A percentile compares a stretch with the other conserved stretches of the same genome.
Evolutionary conservation across 2,113 vertebrate genomes (phyloP).

Genomic region (Rousettus leschenaultii): DNA sequence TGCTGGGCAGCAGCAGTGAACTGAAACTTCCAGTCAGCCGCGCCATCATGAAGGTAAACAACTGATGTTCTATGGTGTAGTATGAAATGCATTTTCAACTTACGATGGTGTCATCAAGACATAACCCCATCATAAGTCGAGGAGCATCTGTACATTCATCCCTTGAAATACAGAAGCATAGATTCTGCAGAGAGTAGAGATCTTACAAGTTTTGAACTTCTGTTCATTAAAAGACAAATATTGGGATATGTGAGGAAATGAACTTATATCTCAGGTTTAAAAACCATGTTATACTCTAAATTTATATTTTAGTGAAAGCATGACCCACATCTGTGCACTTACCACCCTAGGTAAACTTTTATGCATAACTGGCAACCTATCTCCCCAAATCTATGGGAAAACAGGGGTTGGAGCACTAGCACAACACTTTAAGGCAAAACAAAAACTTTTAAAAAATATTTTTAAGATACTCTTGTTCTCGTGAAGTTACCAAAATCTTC

Average conservation of each 20-base stretch:
- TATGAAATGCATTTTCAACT: background rate
- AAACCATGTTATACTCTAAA: background rate
- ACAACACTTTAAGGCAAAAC: background rate
- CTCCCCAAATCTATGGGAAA: background rate
- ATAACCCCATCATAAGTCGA: background rate
- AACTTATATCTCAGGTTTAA: background rate
- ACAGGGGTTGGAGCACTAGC: background rate
- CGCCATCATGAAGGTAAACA: too few species aligned
- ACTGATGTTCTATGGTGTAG: background rate
- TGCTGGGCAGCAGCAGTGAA: background rate
- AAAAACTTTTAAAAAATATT: background rate
- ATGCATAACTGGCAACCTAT: background rate
- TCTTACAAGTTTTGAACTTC: background rate
- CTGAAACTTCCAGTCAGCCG: background rate
- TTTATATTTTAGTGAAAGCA: background rate
- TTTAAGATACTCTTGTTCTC: background rate
- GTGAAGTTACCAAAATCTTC: conserved; percentile 29
- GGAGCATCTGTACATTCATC: background rate
- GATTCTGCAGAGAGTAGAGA: background rate
- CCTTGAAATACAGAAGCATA: background rate
- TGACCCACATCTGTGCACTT: background rate
- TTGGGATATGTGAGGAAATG: background rate
- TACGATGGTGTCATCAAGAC: background rate
- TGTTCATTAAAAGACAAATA: conserved; percentile 20
- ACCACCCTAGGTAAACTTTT: background rate